Conservation (phyloP, 2,797 vertebrate species). For the Ctenochaetus hawaiiensis region DNA sequence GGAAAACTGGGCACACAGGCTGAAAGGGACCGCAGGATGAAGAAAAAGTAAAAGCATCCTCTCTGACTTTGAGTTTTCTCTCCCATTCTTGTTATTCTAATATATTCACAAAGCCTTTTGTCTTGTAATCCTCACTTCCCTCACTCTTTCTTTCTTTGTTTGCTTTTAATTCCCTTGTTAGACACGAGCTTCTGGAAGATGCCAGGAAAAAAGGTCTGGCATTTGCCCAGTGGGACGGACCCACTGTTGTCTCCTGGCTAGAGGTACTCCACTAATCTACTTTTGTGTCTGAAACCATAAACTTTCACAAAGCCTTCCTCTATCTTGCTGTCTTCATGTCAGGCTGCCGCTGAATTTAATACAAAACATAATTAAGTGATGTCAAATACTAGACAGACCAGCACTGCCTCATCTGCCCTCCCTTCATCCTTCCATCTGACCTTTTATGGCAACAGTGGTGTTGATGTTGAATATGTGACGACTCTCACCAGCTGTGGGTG, state of each 20-base stretch:
- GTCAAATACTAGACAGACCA: constrained; percentile 3
- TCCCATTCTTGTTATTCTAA: background rate
- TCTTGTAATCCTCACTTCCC: background rate
- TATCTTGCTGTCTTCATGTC: constrained; percentile 4
- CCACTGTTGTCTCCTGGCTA: constrained; percentile 96
- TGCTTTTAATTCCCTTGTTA: constrained; percentile 62
- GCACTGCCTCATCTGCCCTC: constrained; percentile 14
- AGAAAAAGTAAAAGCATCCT: constrained; percentile 90
- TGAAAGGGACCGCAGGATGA: constrained; percentile 94
- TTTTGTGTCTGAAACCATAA: background rate
- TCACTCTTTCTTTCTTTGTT: constrained; percentile 1
- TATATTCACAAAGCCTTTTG: background rate
- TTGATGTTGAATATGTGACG: constrained; percentile 64
- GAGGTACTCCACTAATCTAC: constrained; percentile 87
- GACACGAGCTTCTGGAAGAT: constrained; percentile 95
- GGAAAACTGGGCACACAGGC: constrained; percentile 95
- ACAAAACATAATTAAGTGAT: background rate
- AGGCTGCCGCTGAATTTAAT: constrained; percentile 1
- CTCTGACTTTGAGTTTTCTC: background rate
- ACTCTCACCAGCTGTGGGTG: constrained; percentile 92
- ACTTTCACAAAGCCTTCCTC: background rate
- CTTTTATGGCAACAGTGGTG: constrained; percentile 35
- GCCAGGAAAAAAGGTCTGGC: constrained; percentile 93
- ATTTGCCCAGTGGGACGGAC: constrained; percentile 97
- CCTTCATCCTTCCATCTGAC: constrained; percentile 16